Evolutionary conservation across 2,797 vertebrate genomes (phyloP).

Genomic region (Paratrypauchen microcephalus): DNA sequence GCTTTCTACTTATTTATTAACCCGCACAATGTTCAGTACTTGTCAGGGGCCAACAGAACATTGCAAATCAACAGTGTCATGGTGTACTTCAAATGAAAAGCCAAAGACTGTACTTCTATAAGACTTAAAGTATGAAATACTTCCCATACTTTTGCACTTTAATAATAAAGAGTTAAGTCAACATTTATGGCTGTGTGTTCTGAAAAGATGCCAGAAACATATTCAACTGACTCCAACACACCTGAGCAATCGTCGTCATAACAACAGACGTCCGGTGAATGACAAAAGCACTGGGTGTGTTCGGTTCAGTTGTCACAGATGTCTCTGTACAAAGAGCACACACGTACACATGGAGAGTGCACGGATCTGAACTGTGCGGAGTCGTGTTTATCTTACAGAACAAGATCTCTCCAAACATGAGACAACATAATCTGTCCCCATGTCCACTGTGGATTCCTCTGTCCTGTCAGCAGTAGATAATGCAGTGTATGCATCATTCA

Average conservation of each 20-base stretch:
- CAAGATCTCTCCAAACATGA: not conserved
- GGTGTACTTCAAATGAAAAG: constrained; percentile 1
- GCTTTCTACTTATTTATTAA: constrained; percentile 1
- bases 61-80: not conserved
- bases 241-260: no score
- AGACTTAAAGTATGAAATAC: not conserved
- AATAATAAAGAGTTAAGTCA: not conserved
- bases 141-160: constrained; percentile 6
- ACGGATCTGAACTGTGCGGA: no score
- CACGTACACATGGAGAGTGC: not conserved
- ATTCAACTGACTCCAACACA: not conserved
- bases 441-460: not conserved
- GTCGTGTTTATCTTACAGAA: not conserved
- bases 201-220: not conserved
- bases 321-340: not conserved
- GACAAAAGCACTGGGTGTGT: not conserved
- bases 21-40: not conserved
- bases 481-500: not conserved
- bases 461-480: no score
- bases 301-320: not conserved
- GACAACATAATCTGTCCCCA: not conserved
- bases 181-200: not conserved
- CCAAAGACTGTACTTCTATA: constrained; percentile 1
- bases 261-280: not conserved
- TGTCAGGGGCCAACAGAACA: constrained; percentile 8